phyloP scores from a whole-genome alignment of 2,888 invertebrate species.

The Bhutanitis thaidina region DNA sequence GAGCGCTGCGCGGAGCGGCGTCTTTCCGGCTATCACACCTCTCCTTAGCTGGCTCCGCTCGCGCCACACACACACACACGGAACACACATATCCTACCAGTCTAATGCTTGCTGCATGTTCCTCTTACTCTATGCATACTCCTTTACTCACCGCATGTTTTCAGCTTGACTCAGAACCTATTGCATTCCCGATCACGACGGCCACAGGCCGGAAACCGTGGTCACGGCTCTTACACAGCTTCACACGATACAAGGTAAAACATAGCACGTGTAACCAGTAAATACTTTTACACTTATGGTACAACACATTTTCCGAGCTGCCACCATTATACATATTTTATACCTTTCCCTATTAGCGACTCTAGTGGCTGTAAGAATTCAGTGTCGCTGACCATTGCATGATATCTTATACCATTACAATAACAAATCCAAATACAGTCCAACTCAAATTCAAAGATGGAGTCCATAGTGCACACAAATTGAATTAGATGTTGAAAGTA shows the following conservation, averaged over 20 bases:
- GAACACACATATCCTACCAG: conserved; percentile 44
- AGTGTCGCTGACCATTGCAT: conserved; percentile 74
- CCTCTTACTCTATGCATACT: conserved; percentile 58
- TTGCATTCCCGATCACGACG: conserved; percentile 79
- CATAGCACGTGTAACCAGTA: conserved; percentile 55
- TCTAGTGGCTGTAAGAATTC: conserved; percentile 61
- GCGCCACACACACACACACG: conserved; percentile 71
- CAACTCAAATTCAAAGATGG: conserved; percentile 55
- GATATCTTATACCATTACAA: conserved; percentile 56
- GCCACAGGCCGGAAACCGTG: conserved; percentile 50
- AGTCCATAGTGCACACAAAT: conserved; percentile 58
- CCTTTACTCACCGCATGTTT: conserved; percentile 70
- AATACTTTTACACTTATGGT: conserved; percentile 54
- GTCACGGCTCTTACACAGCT: conserved; percentile 66
- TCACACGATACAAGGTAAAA: conserved; percentile 70
- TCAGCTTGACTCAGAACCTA: conserved; percentile 66
- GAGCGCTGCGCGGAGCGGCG: conserved; percentile 59
- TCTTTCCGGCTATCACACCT: conserved; percentile 53
- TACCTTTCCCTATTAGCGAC: conserved; percentile 78
- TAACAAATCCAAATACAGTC: conserved; percentile 46
- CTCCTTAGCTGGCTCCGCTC: conserved; percentile 76
- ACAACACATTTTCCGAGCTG: conserved; percentile 64
- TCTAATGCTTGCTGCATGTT: conserved; percentile 72
- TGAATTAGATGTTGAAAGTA: conserved; percentile 56
- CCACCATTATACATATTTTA: conserved; percentile 77